Percentiles rank a stretch among this genome's conserved stretches.
These are phyloP conservation scores for Linepithema humile DNA, from an alignment of 1,140 invertebrate genomes.

Conservation along the genomic window DNA sequence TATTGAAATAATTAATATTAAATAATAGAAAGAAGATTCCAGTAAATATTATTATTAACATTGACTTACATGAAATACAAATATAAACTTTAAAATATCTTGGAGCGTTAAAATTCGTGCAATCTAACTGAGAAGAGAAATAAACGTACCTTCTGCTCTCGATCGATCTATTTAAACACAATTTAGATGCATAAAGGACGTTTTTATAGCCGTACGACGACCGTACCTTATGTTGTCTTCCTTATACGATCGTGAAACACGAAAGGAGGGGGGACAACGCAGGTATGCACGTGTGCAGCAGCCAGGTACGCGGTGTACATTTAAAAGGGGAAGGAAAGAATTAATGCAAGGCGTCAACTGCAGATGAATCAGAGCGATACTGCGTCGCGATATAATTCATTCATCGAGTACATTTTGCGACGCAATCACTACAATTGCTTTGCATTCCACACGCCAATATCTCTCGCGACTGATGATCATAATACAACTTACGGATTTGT, in stretches of 20 bases:
- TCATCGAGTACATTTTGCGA: conserved; percentile 30
- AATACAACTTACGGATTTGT: not conserved
- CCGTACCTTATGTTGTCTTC: conserved; percentile 57
- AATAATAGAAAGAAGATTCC: not conserved
- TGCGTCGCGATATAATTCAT: conserved; percentile 9
- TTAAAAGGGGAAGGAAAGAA: not conserved
- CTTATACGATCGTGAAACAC: conserved; percentile 58
- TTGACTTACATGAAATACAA: not conserved
- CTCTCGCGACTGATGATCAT: not conserved
- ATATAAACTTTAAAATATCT: not conserved
- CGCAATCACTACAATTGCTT: not conserved
- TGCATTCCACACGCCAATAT: not conserved
- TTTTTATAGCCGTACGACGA: conserved; percentile 13
- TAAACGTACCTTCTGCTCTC: not conserved
- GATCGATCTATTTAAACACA: conserved; percentile 30
- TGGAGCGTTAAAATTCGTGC: not conserved
- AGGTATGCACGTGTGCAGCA: conserved; percentile 38
- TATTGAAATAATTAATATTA: not conserved
- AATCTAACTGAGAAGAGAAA: not conserved
- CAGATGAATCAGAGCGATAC: conserved; percentile 34
- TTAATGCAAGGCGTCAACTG: conserved; percentile 27
- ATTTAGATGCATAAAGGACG: conserved; percentile 36
- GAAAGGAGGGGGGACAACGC: not conserved
- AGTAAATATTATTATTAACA: not conserved
- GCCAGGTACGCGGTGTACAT: not conserved